Conservation (phyloP, 2,797 vertebrate species). For the Distichodus sexfasciatus region DNA sequence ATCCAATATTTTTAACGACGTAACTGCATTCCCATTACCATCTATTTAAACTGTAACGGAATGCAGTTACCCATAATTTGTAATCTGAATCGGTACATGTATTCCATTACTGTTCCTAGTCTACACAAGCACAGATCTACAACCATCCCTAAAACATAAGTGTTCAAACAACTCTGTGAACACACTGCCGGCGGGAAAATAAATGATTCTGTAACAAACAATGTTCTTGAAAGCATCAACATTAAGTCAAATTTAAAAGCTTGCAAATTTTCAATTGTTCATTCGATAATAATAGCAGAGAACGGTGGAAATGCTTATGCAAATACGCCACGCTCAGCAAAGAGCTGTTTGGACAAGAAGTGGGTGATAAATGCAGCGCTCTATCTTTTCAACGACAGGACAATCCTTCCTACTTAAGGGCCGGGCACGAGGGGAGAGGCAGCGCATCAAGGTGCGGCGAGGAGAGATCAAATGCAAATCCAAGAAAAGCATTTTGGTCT, state of each 20-base stretch:
- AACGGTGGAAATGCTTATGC: constrained; percentile 11
- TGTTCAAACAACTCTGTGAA: not conserved
- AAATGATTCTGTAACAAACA: not conserved
- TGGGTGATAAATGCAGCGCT: not conserved
- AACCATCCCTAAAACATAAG: no score
- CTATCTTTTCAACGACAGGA: constrained; percentile 15
- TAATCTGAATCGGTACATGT: no score
- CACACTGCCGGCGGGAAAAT: not conserved
- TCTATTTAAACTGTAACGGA: no score
- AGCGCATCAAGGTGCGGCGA: not conserved
- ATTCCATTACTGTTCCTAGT: no score
- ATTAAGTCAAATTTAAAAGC: constrained; percentile 10
- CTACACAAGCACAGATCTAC: no score
- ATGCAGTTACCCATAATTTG: no score
- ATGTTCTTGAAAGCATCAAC: not conserved
- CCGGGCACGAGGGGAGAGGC: not conserved
- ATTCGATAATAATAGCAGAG: not conserved
- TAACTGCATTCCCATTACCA: no score
- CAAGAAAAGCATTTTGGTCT: constrained; percentile 19
- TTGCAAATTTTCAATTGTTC: constrained; percentile 29
- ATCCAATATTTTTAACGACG: no score
- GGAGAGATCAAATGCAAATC: constrained; percentile 3
- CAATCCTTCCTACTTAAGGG: constrained; percentile 14
- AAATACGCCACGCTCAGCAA: constrained; percentile 17
- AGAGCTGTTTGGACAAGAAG: constrained; percentile 1